phyloP scores from a whole-genome alignment of 1,140 invertebrate genomes.

The Charaxes varanes region DNA sequence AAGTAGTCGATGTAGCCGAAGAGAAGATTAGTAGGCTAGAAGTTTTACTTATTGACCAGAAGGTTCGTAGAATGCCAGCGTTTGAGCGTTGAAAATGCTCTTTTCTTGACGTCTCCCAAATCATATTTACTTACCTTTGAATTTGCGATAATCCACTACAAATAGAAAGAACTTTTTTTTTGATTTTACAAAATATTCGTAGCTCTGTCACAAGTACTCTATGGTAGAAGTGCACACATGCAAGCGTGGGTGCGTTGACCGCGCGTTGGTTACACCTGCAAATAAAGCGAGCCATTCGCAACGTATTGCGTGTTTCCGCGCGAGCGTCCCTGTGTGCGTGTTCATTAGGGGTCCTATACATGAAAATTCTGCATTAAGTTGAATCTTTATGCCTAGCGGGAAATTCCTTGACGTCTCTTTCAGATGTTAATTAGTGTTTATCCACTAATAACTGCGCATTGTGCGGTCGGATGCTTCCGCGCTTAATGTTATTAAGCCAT shows the following conservation, averaged over 20 bases:
- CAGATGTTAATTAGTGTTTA: conserved; percentile 20
- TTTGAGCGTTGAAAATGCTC: too few species aligned
- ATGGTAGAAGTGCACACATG: conserved; percentile 18
- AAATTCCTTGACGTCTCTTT: conserved; percentile 20
- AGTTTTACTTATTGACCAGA: not conserved
- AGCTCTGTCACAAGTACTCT: conserved; percentile 6
- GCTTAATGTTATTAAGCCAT: not conserved
- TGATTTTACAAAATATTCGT: not conserved
- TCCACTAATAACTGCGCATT: conserved; percentile 16
- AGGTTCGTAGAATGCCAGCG: too few species aligned
- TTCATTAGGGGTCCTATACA: conserved; percentile 33
- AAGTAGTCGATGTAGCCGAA: too few species aligned
- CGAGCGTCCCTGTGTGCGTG: conserved; percentile 26
- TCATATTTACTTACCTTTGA: too few species aligned
- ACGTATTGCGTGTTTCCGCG: conserved; percentile 32
- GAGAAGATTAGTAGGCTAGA: too few species aligned
- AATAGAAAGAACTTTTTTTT: too few species aligned
- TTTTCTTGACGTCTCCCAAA: too few species aligned
- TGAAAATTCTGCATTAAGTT: conserved; percentile 23
- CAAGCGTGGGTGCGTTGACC: conserved; percentile 49
- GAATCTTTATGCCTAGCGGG: conserved; percentile 23
- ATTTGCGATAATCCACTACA: too few species aligned
- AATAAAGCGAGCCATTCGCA: conserved; percentile 46
- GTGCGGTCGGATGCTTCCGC: conserved; percentile 5
- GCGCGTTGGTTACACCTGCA: conserved; percentile 58